Evolutionary conservation across 2,888 invertebrate genomes (phyloP).

Genomic region (Sarcophaga carnaria): DNA sequence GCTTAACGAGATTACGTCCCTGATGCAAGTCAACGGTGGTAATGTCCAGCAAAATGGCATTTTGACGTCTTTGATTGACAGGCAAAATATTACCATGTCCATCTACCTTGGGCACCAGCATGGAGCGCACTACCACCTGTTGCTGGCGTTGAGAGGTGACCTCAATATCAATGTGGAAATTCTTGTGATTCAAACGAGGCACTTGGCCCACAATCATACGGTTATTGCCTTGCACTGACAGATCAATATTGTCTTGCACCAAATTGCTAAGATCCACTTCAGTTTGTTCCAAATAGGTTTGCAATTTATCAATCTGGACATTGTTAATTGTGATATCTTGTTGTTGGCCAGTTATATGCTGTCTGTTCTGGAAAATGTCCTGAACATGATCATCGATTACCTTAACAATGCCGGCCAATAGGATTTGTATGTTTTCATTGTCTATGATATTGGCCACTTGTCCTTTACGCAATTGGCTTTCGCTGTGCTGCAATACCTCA

Average conservation of each 20-base stretch:
- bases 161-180: slow-evolving; percentile 85
- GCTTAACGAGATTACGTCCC: slow-evolving; percentile 81
- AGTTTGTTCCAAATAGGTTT: slow-evolving; percentile 86
- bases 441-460: slow-evolving; percentile 42
- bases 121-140: slow-evolving; percentile 85
- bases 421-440: slow-evolving; percentile 69
- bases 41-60: slow-evolving; percentile 86
- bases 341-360: slow-evolving; percentile 16
- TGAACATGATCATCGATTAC: slow-evolving; percentile 86
- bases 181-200: slow-evolving; percentile 87
- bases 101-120: slow-evolving; percentile 87
- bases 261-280: slow-evolving; percentile 83
- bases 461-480: slow-evolving; percentile 35
- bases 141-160: slow-evolving; percentile 84
- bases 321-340: slow-evolving; percentile 82
- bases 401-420: slow-evolving; percentile 72
- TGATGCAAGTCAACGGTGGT: slow-evolving; percentile 84
- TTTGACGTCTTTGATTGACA: slow-evolving; percentile 81
- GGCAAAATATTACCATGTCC: slow-evolving; percentile 82
- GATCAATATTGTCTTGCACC: slow-evolving; percentile 37
- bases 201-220: slow-evolving; percentile 59
- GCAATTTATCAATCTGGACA: slow-evolving; percentile 85
- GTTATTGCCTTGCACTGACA: slow-evolving; percentile 3
- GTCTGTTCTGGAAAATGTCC: slow-evolving; percentile 77
- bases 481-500: slow-evolving; percentile 65